Conservation (phyloP, 2,113 vertebrate genomes). For the Rattus rattus region DNA sequence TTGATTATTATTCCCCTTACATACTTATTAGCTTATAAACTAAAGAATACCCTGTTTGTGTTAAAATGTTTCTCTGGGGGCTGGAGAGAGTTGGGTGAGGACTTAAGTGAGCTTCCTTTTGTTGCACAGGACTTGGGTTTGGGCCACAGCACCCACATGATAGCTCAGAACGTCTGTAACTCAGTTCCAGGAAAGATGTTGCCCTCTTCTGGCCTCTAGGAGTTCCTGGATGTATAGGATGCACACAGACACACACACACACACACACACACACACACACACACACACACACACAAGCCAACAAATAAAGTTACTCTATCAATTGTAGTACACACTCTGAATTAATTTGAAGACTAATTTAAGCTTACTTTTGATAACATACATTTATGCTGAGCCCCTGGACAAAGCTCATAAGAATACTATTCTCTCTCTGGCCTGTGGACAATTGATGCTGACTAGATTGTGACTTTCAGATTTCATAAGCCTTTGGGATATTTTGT, state of each 20-base stretch:
- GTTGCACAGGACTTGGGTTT: neutral
- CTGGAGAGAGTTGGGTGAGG: neutral
- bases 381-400: neutral
- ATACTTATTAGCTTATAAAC: neutral
- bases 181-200: neutral
- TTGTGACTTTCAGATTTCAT: neutral
- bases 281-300: neutral
- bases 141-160: neutral
- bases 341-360: neutral
- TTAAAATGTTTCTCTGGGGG: neutral
- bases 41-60: too few species aligned
- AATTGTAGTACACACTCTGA: neutral
- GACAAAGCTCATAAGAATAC: neutral
- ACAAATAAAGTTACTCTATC: neutral
- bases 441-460: neutral
- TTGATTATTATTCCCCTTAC: neutral
- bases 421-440: too few species aligned
- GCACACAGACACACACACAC: neutral
- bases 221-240: neutral
- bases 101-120: neutral
- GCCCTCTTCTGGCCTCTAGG: neutral
- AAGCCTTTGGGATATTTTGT: neutral
- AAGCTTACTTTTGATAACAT: neutral
- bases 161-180: neutral
- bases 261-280: neutral